Evolutionary conservation across 1,140 invertebrate genomes (phyloP), one percentile per base, ranked within the genome.

Genomic region (Gerris buenoi): DNA sequence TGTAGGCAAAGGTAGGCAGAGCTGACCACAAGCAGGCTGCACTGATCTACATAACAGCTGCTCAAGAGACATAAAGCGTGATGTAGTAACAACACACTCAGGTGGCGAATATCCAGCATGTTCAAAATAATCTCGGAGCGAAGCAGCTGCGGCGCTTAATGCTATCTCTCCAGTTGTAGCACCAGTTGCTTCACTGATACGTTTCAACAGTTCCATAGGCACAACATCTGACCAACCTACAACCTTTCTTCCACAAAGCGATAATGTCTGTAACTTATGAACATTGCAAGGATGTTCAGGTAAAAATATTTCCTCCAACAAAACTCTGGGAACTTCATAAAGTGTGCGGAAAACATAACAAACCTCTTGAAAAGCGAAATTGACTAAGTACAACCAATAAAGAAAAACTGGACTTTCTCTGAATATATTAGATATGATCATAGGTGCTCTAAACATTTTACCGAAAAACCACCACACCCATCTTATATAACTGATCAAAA

Each of bases 141-240:
- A 80, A 66, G 83, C 83, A 0, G 85, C 83, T 5, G 81, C 79
- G 1, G 84, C 83, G 18, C 82, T 81, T 1, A 90, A 75, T 0
- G 85, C 77, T 13, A 90, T 81, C 71, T 90, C 88, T 0, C 85
- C 84, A 27, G 86, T 83, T 0, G 84, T 81, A 0, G 86, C 82
- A 1, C 84, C 82, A 0, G 84, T 81, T 2, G 81, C 79, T 23
- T 77, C 80, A 0, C 84, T 81, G 25, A 86, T 83, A 56, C 77
- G 77, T 2, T 85, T 75, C 28, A 81, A 75, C 73, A 76, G 2
- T 0, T 81, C 78, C 1, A 77, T 73, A 68, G 82, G 79, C 1
- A 91, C 81, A 0, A 85, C 82, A 0, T 85, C 82, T 0, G 88
- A 88, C 84, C 89, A 91, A 1, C 86, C 83, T 1, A 89, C 83